These are phyloP conservation scores for Albula glossodonta DNA, from an alignment of 2,113 vertebrate species.

Conservation along the genomic window DNA sequence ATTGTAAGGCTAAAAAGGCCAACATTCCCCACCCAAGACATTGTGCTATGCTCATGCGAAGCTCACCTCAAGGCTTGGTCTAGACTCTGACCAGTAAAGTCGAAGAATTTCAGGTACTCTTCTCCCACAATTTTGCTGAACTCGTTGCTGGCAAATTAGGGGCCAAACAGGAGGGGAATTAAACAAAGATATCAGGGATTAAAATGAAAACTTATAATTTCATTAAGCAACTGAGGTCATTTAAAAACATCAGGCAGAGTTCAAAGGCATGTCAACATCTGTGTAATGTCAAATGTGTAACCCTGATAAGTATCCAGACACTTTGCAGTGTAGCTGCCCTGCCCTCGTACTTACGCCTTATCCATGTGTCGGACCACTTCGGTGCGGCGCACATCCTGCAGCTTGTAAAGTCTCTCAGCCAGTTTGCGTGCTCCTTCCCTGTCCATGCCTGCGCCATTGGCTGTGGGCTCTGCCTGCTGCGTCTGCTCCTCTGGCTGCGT, in stretches of 20 bases:
- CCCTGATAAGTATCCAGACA: too few species aligned
- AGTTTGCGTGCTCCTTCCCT: conserved; percentile 54
- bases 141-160: conserved; percentile 73
- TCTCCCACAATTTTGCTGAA: conserved; percentile 91
- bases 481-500: background rate
- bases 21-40: background rate
- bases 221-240: too few species aligned
- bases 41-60: background rate
- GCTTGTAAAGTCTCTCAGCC: conserved; percentile 62
- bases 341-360: conserved; percentile 69
- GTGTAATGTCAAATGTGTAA: too few species aligned
- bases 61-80: conserved; percentile 89
- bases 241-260: too few species aligned
- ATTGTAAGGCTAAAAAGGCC: background rate
- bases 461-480: background rate
- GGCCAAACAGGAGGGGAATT: background rate
- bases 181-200: too few species aligned
- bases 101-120: conserved; percentile 93
- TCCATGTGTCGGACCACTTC: conserved; percentile 74
- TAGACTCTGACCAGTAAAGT: conserved; percentile 85
- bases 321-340: too few species aligned
- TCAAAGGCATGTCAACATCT: too few species aligned
- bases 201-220: too few species aligned
- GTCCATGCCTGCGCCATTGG: conserved; percentile 54
- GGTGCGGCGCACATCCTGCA: conserved; percentile 64